These are phyloP conservation scores for Odontocerum albicorne DNA, from an alignment of 2,888 invertebrate species.

Conservation along the genomic window DNA sequence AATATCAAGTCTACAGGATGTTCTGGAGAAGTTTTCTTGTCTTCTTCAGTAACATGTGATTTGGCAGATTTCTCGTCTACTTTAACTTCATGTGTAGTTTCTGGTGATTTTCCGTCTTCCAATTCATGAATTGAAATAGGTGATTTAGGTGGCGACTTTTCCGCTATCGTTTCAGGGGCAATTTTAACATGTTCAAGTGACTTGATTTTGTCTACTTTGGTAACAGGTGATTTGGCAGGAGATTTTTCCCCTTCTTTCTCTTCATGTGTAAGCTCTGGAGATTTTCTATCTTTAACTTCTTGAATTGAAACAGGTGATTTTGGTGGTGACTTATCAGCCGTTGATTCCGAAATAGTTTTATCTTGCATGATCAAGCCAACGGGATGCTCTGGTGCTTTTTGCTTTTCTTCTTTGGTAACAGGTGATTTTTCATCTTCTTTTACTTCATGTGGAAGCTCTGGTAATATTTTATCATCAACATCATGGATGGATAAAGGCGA, in stretches of 20 bases:
- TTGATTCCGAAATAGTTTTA: neutral
- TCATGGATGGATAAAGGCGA: neutral
- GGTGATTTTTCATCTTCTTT: neutral
- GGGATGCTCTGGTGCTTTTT: neutral
- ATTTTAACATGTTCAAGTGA: neutral
- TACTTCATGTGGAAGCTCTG: too few species aligned
- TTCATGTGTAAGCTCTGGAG: neutral
- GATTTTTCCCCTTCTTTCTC: conserved; percentile 1
- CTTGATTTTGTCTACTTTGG: neutral
- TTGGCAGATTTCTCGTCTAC: neutral
- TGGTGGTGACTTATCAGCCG: neutral
- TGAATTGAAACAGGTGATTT: neutral
- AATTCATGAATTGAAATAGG: too few species aligned
- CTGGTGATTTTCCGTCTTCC: too few species aligned
- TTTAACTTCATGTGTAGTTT: too few species aligned
- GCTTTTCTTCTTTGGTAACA: neutral
- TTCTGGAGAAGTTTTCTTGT: too few species aligned
- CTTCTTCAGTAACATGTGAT: neutral
- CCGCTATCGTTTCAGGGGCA: too few species aligned
- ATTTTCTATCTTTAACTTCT: neutral
- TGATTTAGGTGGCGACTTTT: neutral
- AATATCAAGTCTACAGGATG: neutral
- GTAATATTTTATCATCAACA: too few species aligned
- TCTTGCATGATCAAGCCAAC: neutral
- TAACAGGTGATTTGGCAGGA: neutral